Base-by-base conservation (phyloP, 2,888 invertebrate genomes). In the Drosophila siamana region DNA sequence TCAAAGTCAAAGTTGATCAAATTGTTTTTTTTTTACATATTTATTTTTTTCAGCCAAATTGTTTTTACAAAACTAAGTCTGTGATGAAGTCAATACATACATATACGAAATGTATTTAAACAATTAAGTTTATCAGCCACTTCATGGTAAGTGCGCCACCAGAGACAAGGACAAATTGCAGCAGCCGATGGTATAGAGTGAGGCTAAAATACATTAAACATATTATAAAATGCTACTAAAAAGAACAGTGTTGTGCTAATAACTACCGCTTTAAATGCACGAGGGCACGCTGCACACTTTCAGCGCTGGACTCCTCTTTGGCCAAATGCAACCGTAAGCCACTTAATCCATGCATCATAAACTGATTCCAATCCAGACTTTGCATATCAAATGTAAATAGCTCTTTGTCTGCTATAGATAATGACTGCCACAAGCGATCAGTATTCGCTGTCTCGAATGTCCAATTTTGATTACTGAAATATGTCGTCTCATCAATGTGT, bases 381-480 rank as follows among this genome's bases (percentile, higher is more conserved):
- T 92, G 91, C 92, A 97, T 94, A 88, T 95, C 95, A 91, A 97
- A 97, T 5, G 95, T 94, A 91, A 96, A 98, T 46, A 95, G 69
- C 91, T 92, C 80, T 70, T 92, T 90, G 83, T 93, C 94, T 22
- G 83, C 84, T 3, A 80, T 66, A 3, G 90, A 90, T 51, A 94
- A 84, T 41, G 89, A 88, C 0, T 85, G 69, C 92, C 93, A 93
- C 24, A 94, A 82, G 0, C 78, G 74, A 65, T 89, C 74, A 2
- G 89, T 94, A 85, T 96, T 95, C 50, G 93, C 91, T 74, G 95
- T 95, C 36, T 94, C 93, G 90, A 97, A 97, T 0, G 90, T 91
- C 94, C 97, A 97, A 64, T 95, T 94, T n/a, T 94, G 92, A n/a
- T 93, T 94, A 59, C 94, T 94, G 92, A 98, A 98, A 90, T 95